Conservation (phyloP, 2,113 vertebrate genomes). For the Plecotus auritus region DNA sequence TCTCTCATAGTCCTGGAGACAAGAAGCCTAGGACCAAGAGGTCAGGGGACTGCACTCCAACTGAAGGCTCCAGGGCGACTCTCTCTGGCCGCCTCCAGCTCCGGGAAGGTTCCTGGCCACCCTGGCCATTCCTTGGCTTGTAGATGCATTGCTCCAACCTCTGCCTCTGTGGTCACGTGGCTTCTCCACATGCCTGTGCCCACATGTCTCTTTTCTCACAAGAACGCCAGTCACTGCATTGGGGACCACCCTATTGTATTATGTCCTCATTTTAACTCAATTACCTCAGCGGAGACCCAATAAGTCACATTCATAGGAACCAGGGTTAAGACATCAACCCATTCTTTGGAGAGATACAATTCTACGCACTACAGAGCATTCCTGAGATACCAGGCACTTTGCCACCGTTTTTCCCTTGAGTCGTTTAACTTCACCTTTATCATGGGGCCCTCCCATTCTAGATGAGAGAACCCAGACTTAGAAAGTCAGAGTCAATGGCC, state of each 20-base stretch:
- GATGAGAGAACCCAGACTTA: background rate
- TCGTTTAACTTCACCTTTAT: background rate
- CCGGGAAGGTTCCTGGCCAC: accelerated
- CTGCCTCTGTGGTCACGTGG: accelerated
- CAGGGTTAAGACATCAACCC: no score
- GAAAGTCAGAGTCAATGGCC: background rate
- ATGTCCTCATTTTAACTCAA: background rate
- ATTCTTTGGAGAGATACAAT: accelerated
- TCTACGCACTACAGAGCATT: background rate
- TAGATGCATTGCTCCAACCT: accelerated
- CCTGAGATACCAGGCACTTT: background rate
- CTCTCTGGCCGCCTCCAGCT: background rate
- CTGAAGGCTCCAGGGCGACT: accelerated
- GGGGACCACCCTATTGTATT: accelerated
- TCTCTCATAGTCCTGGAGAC: background rate
- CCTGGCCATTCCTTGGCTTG: no score
- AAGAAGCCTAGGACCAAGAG: background rate
- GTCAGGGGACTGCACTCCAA: accelerated
- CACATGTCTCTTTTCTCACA: background rate
- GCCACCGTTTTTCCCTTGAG: accelerated
- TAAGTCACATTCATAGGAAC: no score
- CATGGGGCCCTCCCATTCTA: background rate
- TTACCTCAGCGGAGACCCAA: background rate
- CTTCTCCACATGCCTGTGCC: background rate
- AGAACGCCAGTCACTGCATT: background rate